A percentile compares a stretch with the other conserved stretches of the same genome.
Evolutionary conservation across 1,140 invertebrate species (phyloP).

Genomic region (Drosophila kurseongensis): DNA sequence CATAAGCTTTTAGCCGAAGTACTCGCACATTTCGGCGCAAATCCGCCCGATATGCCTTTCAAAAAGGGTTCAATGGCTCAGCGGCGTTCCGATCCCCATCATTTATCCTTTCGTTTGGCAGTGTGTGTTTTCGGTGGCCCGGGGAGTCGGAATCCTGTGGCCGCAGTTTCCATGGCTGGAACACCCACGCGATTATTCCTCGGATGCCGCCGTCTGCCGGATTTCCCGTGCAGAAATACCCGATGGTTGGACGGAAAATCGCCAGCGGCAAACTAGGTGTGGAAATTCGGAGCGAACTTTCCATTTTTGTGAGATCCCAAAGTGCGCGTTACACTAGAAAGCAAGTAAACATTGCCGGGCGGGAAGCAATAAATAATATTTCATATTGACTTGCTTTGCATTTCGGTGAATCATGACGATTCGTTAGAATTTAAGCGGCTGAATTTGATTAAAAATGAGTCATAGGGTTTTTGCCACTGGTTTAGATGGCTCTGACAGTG

Average conservation of each 20-base stretch:
- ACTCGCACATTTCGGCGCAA: conserved; percentile 33
- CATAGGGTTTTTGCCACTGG: conserved; percentile 2
- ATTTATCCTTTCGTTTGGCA: neutral
- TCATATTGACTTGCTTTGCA: conserved; percentile 17
- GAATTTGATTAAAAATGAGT: conserved; percentile 10
- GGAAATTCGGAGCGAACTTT: conserved; percentile 4
- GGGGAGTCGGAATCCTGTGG: conserved; percentile 11
- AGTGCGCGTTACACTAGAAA: conserved; percentile 12
- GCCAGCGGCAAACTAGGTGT: conserved; percentile 45
- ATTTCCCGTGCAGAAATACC: conserved; percentile 11
- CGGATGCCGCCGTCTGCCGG: conserved; percentile 19
- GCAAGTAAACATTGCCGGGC: conserved; percentile 6
- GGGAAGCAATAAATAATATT: conserved; percentile 17
- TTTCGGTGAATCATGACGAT: conserved; percentile 26
- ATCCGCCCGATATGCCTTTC: conserved; percentile 42
- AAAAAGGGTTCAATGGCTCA: conserved; percentile 49
- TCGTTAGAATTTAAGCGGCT: neutral
- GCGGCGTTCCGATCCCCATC: conserved; percentile 1
- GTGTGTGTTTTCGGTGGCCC: neutral
- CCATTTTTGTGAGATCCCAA: conserved; percentile 5
- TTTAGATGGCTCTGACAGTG: neutral
- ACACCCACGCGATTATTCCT: conserved; percentile 35
- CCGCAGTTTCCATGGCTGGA: conserved; percentile 9
- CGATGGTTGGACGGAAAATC: conserved; percentile 29
- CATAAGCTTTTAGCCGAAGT: conserved; percentile 53